Conservation (phyloP, 92 coral and sea anemone genomes). For the Muricea muricata region DNA sequence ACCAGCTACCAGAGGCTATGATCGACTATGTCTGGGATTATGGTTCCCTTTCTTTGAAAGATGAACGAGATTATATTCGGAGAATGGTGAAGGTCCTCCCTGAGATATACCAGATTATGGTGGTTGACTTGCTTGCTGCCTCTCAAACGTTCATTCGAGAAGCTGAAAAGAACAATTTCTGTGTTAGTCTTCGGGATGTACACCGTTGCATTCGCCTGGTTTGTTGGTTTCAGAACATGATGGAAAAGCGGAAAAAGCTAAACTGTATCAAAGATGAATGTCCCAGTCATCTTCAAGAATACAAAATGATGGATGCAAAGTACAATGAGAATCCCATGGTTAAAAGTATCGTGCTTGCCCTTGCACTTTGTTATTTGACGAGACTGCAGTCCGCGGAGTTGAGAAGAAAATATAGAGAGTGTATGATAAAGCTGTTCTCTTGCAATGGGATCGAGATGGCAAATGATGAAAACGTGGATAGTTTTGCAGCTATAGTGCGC, state of each 20-base stretch:
- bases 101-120: constrained; percentile 31
- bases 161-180: constrained; percentile 77
- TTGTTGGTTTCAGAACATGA: constrained; percentile 69
- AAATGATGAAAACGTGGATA: constrained; percentile 1
- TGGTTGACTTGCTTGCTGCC: constrained; percentile 73
- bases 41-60: constrained; percentile 76
- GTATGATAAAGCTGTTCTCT: constrained; percentile 60
- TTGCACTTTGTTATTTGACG: constrained; percentile 96
- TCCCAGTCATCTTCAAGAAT: constrained; percentile 19
- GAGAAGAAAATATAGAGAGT: constrained; percentile 67
- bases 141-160: constrained; percentile 82
- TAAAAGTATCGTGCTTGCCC: constrained; percentile 73
- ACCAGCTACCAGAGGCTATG: constrained; percentile 98
- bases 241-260: constrained; percentile 45
- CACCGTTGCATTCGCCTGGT: constrained; percentile 80
- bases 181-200: constrained; percentile 92
- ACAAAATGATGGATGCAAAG: constrained; percentile 33
- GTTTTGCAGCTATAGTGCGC: constrained; percentile 82
- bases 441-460: constrained; percentile 37
- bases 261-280: background rate
- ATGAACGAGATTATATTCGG: constrained; percentile 83
- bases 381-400: constrained; percentile 75
- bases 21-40: constrained; percentile 99
- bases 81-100: constrained; percentile 83
- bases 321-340: background rate